These are phyloP conservation scores for Dicerorhinus sumatrensis DNA, from an alignment of 2,113 vertebrate genomes.

Conservation along the genomic window DNA sequence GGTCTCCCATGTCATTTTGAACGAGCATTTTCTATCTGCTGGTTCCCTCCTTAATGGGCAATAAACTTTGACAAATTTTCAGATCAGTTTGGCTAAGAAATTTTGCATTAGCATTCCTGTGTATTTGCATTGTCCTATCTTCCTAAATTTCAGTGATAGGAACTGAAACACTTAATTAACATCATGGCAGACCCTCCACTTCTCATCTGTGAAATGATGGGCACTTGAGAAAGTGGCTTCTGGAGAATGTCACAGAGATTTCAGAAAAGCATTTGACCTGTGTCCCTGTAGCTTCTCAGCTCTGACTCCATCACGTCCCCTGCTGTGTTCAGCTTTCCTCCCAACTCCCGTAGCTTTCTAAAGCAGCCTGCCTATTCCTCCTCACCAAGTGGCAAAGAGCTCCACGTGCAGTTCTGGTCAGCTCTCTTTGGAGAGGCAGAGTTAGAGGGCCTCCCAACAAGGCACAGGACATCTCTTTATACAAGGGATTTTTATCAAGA, in stretches of 20 bases:
- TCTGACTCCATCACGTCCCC: background rate
- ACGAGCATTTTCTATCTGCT: background rate
- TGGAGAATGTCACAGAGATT: background rate
- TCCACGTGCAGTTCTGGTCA: background rate
- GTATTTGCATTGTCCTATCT: background rate
- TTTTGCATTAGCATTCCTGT: background rate
- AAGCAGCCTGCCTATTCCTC: background rate
- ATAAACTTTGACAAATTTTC: background rate
- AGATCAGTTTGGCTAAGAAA: slow-evolving; percentile 3
- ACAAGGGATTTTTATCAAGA: background rate
- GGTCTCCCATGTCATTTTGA: background rate
- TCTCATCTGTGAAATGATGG: background rate
- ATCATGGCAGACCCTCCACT: background rate
- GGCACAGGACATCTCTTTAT: background rate
- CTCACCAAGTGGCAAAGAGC: background rate
- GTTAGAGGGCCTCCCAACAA: background rate
- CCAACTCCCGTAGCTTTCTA: background rate
- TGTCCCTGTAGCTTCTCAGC: background rate
- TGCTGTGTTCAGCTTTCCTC: background rate
- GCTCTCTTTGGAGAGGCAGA: background rate
- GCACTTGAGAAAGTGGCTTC: background rate
- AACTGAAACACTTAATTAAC: background rate
- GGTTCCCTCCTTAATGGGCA: background rate
- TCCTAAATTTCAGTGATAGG: background rate
- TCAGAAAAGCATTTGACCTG: background rate